Conservation (phyloP, 2,888 invertebrate genomes). For the Chrysolina oricalcia region DNA sequence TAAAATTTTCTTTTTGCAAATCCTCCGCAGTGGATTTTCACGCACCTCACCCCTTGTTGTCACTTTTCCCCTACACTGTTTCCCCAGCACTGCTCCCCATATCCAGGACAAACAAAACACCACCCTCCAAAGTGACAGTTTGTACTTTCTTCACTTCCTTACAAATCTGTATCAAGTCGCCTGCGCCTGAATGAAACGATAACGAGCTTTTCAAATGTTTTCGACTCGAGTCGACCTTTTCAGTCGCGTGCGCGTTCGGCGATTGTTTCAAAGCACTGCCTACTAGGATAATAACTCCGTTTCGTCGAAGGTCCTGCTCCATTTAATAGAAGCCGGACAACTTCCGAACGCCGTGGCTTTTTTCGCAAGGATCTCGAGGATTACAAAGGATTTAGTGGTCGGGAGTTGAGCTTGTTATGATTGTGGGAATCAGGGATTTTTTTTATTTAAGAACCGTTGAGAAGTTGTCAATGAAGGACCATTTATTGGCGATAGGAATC, state of each 20-base stretch:
- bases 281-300: conserved; percentile 31
- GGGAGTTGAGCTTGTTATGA: not conserved
- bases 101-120: not conserved
- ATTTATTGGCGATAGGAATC: not conserved
- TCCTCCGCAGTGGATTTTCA: not conserved
- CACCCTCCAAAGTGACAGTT: not conserved
- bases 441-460: not conserved
- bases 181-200: conserved; percentile 15
- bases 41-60: not conserved
- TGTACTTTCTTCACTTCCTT: not conserved
- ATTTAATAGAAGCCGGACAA: conserved; percentile 18
- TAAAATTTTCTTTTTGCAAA: not conserved
- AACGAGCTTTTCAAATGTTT: conserved; percentile 30
- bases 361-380: conserved; percentile 14
- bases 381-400: not conserved
- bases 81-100: not conserved
- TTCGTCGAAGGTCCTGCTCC: conserved; percentile 38
- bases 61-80: too few relatives aligned
- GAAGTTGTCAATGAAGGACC: not conserved
- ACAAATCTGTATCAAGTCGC: conserved; percentile 7
- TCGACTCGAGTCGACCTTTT: conserved; percentile 36
- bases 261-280: conserved; percentile 38
- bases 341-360: not conserved
- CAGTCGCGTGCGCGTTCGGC: conserved; percentile 41
- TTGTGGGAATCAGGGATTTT: not conserved